phyloP scores from a whole-genome alignment of 2,888 invertebrate genomes.

The Reticulitermes lucifugus region DNA sequence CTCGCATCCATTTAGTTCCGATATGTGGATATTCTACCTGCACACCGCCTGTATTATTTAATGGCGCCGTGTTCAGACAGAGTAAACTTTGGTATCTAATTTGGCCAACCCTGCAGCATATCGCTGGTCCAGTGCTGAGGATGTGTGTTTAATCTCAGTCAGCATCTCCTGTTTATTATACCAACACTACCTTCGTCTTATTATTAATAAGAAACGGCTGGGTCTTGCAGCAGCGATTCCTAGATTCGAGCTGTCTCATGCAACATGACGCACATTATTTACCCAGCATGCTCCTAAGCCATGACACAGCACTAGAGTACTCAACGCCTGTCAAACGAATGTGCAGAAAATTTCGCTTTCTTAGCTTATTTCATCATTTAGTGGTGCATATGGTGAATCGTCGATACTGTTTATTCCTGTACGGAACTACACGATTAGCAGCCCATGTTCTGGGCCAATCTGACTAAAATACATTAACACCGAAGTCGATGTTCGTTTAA shows the following conservation, averaged over 20 bases:
- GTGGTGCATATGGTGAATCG: not conserved
- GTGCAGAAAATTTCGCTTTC: not conserved
- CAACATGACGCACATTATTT: constrained; percentile 1
- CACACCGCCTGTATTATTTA: too few species aligned
- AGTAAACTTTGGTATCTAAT: too few species aligned
- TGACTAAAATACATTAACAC: not conserved
- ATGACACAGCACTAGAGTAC: not conserved
- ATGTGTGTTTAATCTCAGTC: not conserved
- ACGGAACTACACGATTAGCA: not conserved
- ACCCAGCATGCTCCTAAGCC: not conserved
- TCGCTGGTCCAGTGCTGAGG: not conserved
- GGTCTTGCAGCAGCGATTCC: not conserved
- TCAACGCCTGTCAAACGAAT: not conserved
- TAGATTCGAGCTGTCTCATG: not conserved
- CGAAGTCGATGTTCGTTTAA: not conserved
- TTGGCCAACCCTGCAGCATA: not conserved
- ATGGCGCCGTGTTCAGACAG: too few species aligned
- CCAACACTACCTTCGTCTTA: not conserved
- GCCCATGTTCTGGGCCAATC: not conserved
- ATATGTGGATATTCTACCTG: too few species aligned
- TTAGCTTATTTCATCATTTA: not conserved
- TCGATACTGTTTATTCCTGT: not conserved
- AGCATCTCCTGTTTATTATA: constrained; percentile 12
- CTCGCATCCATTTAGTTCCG: too few species aligned
- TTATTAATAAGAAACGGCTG: not conserved